Base-by-base conservation (phyloP, 2,888 invertebrate genomes). In the Caenorhabditis sinica region DNA sequence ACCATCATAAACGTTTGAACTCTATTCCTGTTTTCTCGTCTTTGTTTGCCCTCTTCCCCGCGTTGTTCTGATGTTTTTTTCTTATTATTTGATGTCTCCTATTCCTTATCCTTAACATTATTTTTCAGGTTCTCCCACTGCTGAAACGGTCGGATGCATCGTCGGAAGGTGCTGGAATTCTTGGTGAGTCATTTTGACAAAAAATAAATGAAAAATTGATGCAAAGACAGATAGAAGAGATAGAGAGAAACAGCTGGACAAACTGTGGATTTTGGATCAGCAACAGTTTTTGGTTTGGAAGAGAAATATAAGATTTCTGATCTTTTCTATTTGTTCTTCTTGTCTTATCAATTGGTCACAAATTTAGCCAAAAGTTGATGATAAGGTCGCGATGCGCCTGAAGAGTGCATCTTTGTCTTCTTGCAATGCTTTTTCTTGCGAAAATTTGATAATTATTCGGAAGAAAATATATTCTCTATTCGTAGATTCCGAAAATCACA, bases 81-180 rank as follows among this genome's bases (percentile, higher is more conserved):
- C 51, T 71, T 63, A 40, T 76, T 65, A 51, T 65, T 56, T 28
- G 20, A 36, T 56, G 17, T n/a, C n/a, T 33, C 40, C 20, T 51
- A 53, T 58, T 15, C 15, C 15, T 15, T 11, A 28, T 56, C 28
- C 28, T 25, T 6, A 25, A 5, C 11, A 30, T 51, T 11, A 40
- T 40, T 65, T 82, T 86, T 20, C 90, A 95, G 94, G 93, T 94
- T 75, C 93, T 97, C 60, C 96, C 96, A 0, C 94, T 95, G 91
- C 95, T 98, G 58, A 95, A 95, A 86, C 95, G 95, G 92, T 93
- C 93, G 72, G 93, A 94, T 83, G 97, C 96, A 0, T 95, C 95
- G 17, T 87, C 86, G 86, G 94, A 96, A 91, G 97, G 97, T 17
- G 97, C 98, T 40, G 95, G 96, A 33, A 94, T 98, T 77, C 94